Evolutionary conservation across 92 coral and sea anemone species (phyloP), one percentile per base, ranked within the genome.

Genomic region (Epizoanthus ramosus): DNA sequence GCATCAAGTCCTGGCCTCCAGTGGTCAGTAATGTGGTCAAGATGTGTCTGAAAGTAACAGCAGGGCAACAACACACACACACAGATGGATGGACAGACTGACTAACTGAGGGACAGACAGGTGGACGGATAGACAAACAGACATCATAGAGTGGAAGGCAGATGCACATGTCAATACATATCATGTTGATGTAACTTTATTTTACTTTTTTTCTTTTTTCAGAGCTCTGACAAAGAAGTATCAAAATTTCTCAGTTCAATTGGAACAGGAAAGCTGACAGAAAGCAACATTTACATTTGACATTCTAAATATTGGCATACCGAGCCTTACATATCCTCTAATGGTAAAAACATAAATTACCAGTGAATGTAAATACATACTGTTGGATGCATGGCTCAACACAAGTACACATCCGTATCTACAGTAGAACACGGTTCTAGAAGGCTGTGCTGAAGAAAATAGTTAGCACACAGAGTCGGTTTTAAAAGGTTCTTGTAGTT

Each of bases 241-340:
- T 63, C 72, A 37, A 84, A 79, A 39, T 89, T 90, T 39, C 83
- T 95, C 54, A 92, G 93, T 77, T 87, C 93, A 50, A 70, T 87
- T 17, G 85, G 90, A 22, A 63, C 80, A 59, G 93, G 91, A 53
- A 90, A 84, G 68, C 87, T 86, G 35, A 28, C 89, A 70, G 87
- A 95, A 18, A 92, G 80, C 65, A 91, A 89, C 63, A 86, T 95
- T 90, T 95, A 95, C 69, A 84, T 89, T 83, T 91, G 61, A 80
- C 54, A 50, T 50, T 9, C 54, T 50, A 50, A 50, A 50, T 50
- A 12, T 1, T 50, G 54, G 8, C 54, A 12, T 50, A 12, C 54
- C 54, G 8, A 50, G 54, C 54, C 54, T 50, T 50, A 10, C 54
- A 50, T 9, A 12, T 50, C 7, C 1, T 50, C 54, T 50, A 16